phyloP scores from a whole-genome alignment of 2,113 vertebrate genomes.

The Poeciliopsis turrubarensis region DNA sequence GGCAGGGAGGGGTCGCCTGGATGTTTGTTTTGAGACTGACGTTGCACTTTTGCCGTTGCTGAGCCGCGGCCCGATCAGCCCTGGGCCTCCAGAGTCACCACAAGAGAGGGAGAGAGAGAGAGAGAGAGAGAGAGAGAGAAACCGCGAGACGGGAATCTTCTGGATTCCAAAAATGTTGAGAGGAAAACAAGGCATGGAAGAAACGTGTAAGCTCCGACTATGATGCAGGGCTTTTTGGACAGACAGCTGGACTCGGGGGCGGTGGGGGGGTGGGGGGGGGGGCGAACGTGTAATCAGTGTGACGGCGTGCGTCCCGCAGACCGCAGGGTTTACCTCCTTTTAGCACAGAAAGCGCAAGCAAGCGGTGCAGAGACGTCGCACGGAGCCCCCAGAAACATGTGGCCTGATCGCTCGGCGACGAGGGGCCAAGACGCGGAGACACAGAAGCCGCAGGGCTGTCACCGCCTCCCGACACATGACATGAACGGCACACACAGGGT shows the following conservation, averaged over 20 bases:
- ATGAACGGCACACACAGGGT: conserved; percentile 70
- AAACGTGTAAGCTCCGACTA: conserved; percentile 28
- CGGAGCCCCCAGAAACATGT: conserved; percentile 72
- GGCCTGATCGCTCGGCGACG: conserved; percentile 61
- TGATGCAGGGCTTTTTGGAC: conserved; percentile 32
- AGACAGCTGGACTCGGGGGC: conserved; percentile 47
- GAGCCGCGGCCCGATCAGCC: conserved; percentile 49
- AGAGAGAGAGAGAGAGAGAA: conserved; percentile 27
- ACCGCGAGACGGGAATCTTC: conserved; percentile 61
- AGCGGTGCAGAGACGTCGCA: conserved; percentile 62
- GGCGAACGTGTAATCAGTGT: conserved; percentile 71
- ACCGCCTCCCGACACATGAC: conserved; percentile 64
- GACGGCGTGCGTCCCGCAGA: conserved; percentile 50
- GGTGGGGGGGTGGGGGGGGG: too few relatives aligned
- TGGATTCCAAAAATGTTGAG: conserved; percentile 50
- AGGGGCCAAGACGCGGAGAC: conserved; percentile 70
- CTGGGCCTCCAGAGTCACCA: conserved; percentile 63
- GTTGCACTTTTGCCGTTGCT: conserved; percentile 57
- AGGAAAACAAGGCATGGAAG: conserved; percentile 50
- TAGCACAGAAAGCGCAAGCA: conserved; percentile 63
- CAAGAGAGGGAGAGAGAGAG: conserved; percentile 42
- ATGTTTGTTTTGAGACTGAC: conserved; percentile 68
- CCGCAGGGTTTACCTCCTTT: conserved; percentile 53
- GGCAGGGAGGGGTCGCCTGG: conserved; percentile 49
- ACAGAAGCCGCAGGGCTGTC: conserved; percentile 66